phyloP scores from a whole-genome alignment of 2,888 invertebrate genomes.

The Dexiosoma caninum region DNA sequence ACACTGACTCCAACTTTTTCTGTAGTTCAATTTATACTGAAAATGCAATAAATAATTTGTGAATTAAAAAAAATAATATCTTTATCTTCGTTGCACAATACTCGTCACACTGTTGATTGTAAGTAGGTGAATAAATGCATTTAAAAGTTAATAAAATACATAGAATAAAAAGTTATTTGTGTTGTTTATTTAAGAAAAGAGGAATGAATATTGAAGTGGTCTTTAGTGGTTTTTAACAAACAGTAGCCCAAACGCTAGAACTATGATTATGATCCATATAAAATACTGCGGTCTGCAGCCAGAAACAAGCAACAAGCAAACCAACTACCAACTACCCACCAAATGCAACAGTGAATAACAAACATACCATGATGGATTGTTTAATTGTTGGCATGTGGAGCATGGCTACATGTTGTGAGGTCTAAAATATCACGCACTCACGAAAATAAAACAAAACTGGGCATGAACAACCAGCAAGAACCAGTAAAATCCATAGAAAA shows the following conservation, averaged over 20 bases:
- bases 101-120: constrained; percentile 8
- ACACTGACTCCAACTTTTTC: too few species aligned
- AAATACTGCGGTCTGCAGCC: neutral
- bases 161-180: constrained; percentile 29
- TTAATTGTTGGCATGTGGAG: constrained; percentile 64
- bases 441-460: constrained; percentile 32
- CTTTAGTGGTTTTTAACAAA: constrained; percentile 50
- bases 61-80: neutral
- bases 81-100: neutral
- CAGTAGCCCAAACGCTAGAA: constrained; percentile 50
- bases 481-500: neutral
- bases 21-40: too few species aligned
- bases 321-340: neutral
- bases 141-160: constrained; percentile 11
- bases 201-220: constrained; percentile 16
- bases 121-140: neutral
- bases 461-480: constrained; percentile 11
- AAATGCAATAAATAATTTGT: too few species aligned
- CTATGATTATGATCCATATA: constrained; percentile 9
- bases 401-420: constrained; percentile 59
- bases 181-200: constrained; percentile 33
- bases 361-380: constrained; percentile 58
- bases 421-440: constrained; percentile 52
- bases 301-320: neutral
- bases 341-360: neutral